phyloP scores from a whole-genome alignment of 2,113 vertebrate genomes.

The Mustela nigripes region DNA sequence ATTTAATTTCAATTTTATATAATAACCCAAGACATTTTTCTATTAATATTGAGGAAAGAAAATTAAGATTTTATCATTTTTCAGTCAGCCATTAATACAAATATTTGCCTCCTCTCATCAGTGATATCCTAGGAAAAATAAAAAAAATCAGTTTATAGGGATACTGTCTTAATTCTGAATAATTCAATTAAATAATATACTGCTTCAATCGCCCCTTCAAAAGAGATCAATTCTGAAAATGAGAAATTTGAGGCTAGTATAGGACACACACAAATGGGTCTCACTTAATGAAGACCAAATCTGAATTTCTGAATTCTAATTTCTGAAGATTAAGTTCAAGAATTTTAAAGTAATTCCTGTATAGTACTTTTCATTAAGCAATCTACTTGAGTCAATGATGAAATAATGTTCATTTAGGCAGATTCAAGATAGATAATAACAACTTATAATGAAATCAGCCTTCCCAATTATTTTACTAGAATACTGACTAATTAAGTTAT shows the following conservation, averaged over 20 bases:
- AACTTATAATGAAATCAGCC: conserved; percentile 53
- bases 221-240: conserved; percentile 10
- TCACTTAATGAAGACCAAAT: background rate
- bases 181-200: conserved; percentile 12
- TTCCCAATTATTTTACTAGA: conserved; percentile 18
- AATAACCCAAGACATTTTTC: conserved; percentile 44
- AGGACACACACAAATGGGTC: background rate
- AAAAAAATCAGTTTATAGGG: background rate
- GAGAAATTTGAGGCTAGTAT: background rate
- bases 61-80: conserved; percentile 31
- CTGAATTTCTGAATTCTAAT: conserved; percentile 29
- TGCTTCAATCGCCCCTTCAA: conserved; percentile 8
- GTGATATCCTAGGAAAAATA: conserved; percentile 51
- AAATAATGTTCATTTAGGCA: conserved; percentile 47
- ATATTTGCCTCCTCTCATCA: conserved; percentile 22
- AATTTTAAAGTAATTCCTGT: conserved; percentile 43
- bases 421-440: conserved; percentile 7
- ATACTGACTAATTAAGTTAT: background rate
- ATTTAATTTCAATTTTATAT: conserved; percentile 22
- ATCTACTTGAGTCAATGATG: background rate
- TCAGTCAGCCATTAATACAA: conserved; percentile 46
- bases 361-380: conserved; percentile 23
- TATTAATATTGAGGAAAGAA: conserved; percentile 24
- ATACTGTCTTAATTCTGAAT: conserved; percentile 32
- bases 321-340: conserved; percentile 55